Conservation (phyloP, 2,888 invertebrate species). For the Agrilus cyanescens region DNA sequence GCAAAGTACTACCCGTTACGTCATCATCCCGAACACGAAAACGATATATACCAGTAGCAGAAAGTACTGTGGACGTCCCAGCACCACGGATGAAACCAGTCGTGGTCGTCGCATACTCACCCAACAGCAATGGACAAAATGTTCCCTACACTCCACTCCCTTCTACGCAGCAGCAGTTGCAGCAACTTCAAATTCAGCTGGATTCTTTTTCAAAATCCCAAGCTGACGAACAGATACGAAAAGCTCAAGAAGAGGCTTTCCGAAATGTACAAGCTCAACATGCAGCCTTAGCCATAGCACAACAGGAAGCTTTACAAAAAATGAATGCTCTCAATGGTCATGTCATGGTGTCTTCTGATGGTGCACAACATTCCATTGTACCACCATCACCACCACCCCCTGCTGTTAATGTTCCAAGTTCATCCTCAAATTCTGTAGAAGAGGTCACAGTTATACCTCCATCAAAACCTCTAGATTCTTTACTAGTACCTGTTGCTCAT, state of each 20-base stretch:
- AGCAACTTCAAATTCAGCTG: constrained; percentile 24
- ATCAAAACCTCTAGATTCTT: too few relatives aligned
- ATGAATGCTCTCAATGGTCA: constrained; percentile 6
- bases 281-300: constrained; percentile 20
- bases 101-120: constrained; percentile 13
- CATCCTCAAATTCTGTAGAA: too few relatives aligned
- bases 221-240: constrained; percentile 24
- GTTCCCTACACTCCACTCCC: background rate
- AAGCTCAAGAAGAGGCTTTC: constrained; percentile 25
- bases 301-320: constrained; percentile 22
- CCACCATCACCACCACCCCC: too few relatives aligned
- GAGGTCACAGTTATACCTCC: too few relatives aligned
- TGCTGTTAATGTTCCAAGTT: too few relatives aligned
- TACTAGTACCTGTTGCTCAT: too few relatives aligned
- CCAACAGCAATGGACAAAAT: background rate
- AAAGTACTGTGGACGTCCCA: constrained; percentile 37
- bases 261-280: constrained; percentile 22
- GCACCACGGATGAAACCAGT: constrained; percentile 28
- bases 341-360: too few relatives aligned
- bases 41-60: constrained; percentile 32
- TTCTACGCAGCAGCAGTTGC: background rate
- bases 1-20: background rate
- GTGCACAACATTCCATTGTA: too few relatives aligned
- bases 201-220: constrained; percentile 25
- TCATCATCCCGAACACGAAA: constrained; percentile 16